Percentiles rank a stretch among this genome's conserved stretches.
Conservation (phyloP, 2,888 invertebrate genomes). For the Epinotia demarniana region DNA sequence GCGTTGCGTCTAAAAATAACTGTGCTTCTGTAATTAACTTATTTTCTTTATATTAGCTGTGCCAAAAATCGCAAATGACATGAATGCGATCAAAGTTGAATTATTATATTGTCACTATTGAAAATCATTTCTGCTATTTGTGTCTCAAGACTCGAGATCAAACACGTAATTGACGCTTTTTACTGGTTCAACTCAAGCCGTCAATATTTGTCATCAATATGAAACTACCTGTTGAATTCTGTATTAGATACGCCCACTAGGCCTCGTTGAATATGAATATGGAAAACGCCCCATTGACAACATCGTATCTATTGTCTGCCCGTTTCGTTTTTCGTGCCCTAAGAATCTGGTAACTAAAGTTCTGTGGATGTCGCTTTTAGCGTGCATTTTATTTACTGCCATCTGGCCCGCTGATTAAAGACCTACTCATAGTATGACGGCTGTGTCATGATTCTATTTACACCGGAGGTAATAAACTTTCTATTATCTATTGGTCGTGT, state of each 20-base stretch:
- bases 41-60: conserved; percentile 4
- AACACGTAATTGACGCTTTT: conserved; percentile 38
- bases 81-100: neutral
- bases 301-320: conserved; percentile 49
- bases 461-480: conserved; percentile 76
- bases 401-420: conserved; percentile 23
- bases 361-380: neutral
- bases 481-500: conserved; percentile 63
- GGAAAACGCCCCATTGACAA: conserved; percentile 56
- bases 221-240: conserved; percentile 56
- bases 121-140: conserved; percentile 16
- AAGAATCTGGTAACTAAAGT: conserved; percentile 26
- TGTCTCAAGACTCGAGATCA: conserved; percentile 19
- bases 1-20: conserved; percentile 31
- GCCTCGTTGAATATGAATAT: conserved; percentile 58
- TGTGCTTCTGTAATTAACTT: neutral
- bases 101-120: neutral
- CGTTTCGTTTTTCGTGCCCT: conserved; percentile 42
- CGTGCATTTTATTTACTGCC: conserved; percentile 25
- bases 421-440: neutral
- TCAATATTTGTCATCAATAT: conserved; percentile 45
- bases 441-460: conserved; percentile 36
- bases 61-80: conserved; percentile 16
- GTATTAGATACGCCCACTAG: conserved; percentile 59
- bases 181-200: conserved; percentile 39